phyloP scores from a whole-genome alignment of 2,888 invertebrate species.

The Drosophila sordidula region DNA sequence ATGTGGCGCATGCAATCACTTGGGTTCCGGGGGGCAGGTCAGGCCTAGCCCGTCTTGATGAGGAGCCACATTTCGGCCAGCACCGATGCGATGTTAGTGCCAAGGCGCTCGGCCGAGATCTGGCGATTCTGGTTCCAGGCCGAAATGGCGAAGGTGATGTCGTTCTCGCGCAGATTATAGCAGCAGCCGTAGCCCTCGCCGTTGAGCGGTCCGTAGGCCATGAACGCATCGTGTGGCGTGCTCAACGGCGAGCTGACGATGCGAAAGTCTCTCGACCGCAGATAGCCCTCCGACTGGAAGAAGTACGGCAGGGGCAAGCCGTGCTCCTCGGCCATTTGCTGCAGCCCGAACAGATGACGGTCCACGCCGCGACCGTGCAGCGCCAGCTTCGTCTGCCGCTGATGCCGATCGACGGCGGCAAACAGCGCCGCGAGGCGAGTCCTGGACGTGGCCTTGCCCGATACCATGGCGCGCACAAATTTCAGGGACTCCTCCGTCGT shows the following conservation, averaged over 20 bases:
- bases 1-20: neutral
- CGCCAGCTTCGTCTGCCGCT: conserved; percentile 89
- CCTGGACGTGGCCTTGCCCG: conserved; percentile 83
- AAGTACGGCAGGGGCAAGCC: conserved; percentile 90
- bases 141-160: conserved; percentile 91
- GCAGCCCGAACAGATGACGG: conserved; percentile 95
- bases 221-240: conserved; percentile 91
- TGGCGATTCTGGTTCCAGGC: conserved; percentile 88
- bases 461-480: conserved; percentile 90
- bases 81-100: conserved; percentile 23
- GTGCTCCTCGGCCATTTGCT: conserved; percentile 92
- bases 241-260: conserved; percentile 96
- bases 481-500: conserved; percentile 92
- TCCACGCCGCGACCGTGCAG: conserved; percentile 92
- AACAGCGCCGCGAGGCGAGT: conserved; percentile 88
- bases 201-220: conserved; percentile 95
- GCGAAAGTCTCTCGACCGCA: conserved; percentile 90
- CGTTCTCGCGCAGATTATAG: conserved; percentile 93
- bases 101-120: conserved; percentile 86
- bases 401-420: conserved; percentile 92
- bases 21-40: neutral
- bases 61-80: conserved; percentile 41
- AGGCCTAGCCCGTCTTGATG: neutral
- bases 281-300: conserved; percentile 89
- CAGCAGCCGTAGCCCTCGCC: conserved; percentile 96